phyloP scores from a whole-genome alignment of 2,797 vertebrate species.

The Myotis daubentonii region DNA sequence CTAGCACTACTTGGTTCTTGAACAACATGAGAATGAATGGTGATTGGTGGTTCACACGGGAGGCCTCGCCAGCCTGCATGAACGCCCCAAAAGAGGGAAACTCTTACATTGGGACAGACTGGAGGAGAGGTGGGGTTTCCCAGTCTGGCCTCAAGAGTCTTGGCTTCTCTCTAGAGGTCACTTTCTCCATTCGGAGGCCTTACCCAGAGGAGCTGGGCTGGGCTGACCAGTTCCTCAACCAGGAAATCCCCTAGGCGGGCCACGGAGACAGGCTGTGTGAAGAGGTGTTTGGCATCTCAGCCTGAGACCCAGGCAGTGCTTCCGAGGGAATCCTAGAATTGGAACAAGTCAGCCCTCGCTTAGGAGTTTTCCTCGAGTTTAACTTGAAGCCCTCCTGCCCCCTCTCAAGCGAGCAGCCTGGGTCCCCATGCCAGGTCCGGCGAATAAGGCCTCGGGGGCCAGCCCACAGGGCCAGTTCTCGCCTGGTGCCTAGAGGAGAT shows the following conservation, averaged over 20 bases:
- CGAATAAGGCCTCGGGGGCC: rapidly evolving
- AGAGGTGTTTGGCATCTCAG: not conserved
- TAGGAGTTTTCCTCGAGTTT: not conserved
- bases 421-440: not conserved
- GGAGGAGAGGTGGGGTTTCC: not conserved
- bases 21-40: not conserved
- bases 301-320: not conserved
- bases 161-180: not conserved
- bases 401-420: not conserved
- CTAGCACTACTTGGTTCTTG: not conserved
- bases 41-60: not conserved
- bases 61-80: not conserved
- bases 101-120: not conserved
- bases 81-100: rapidly evolving
- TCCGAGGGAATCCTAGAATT: not conserved
- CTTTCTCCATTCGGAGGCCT: not conserved
- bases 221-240: not conserved
- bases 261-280: rapidly evolving
- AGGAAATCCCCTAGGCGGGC: slow-evolving; percentile 61
- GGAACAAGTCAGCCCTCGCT: not conserved
- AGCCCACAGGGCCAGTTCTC: not conserved
- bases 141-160: not conserved
- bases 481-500: rapidly evolving
- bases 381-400: not conserved
- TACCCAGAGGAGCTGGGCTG: not conserved